Percentiles rank a stretch among this genome's conserved stretches.
These are phyloP conservation scores for Sander lucioperca DNA, from an alignment of 2,113 vertebrate species.

Conservation along the genomic window DNA sequence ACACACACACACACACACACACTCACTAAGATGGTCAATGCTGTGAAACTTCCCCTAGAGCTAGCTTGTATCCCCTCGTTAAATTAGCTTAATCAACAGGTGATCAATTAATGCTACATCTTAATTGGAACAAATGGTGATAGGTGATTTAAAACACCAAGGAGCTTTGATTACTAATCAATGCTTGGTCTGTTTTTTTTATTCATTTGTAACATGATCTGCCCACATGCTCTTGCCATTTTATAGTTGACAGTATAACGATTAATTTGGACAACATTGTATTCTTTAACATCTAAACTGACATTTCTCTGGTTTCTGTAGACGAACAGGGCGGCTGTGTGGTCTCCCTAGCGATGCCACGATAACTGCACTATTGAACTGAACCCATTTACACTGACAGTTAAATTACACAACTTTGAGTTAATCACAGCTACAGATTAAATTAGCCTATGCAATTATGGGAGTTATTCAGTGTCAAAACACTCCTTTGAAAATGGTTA, in stretches of 20 bases:
- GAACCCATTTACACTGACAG: background rate
- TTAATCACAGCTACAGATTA: background rate
- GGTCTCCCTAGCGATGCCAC: background rate
- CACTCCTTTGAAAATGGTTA: background rate
- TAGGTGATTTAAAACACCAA: constrained; percentile 23
- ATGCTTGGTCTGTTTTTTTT: constrained; percentile 13
- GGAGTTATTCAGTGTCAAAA: background rate
- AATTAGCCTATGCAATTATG: background rate
- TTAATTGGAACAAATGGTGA: constrained; percentile 30
- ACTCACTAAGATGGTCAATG: constrained; percentile 19
- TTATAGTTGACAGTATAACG: background rate
- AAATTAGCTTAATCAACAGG: constrained; percentile 53
- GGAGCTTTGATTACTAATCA: constrained; percentile 23
- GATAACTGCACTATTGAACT: background rate
- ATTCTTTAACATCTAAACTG: background rate
- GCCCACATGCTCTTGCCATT: background rate
- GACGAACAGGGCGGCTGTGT: background rate
- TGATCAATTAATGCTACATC: background rate
- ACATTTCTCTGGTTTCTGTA: background rate
- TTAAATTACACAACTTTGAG: background rate
- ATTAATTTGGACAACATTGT: background rate
- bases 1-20: constrained; percentile 1
- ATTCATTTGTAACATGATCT: constrained; percentile 5
- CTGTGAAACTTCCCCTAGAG: constrained; percentile 2
- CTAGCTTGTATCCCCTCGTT: constrained; percentile 40